Conservation (phyloP, 2,888 invertebrate genomes). For the Hofmannophila pseudospretella region DNA sequence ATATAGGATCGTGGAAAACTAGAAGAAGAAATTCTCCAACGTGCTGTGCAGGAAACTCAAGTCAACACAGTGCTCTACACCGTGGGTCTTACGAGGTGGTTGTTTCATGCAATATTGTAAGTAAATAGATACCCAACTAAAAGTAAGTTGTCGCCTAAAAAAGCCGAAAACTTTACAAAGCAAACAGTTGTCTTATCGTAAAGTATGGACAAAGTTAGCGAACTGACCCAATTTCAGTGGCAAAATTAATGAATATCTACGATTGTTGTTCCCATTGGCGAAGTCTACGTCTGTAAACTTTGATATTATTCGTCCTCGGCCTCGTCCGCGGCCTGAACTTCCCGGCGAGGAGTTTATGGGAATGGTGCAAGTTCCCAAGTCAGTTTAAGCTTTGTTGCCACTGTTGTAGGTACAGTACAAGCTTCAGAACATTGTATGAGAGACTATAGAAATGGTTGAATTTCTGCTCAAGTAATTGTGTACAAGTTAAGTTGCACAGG, state of each 20-base stretch:
- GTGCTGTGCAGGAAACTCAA: too few relatives aligned
- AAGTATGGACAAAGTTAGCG: constrained; percentile 26
- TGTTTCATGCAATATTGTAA: too few relatives aligned
- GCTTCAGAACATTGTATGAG: too few relatives aligned
- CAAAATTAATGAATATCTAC: constrained; percentile 3
- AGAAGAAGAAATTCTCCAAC: too few relatives aligned
- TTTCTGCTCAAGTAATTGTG: too few relatives aligned
- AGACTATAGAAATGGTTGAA: not conserved
- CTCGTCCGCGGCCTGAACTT: too few relatives aligned
- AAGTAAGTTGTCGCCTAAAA: not conserved
- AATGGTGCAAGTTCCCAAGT: not conserved
- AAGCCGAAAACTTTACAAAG: not conserved
- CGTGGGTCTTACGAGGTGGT: too few relatives aligned
- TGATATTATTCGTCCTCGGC: not conserved
- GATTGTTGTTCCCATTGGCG: not conserved
- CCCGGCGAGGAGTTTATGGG: not conserved
- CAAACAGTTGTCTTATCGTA: constrained; percentile 2
- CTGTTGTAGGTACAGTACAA: too few relatives aligned
- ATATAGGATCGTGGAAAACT: too few relatives aligned
- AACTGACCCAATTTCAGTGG: constrained; percentile 32
- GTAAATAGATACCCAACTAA: too few relatives aligned
- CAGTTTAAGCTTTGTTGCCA: not conserved
- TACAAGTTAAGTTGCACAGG: too few relatives aligned
- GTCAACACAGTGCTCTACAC: too few relatives aligned
- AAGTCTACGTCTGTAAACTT: not conserved